Conservation (phyloP, 2,888 invertebrate species). For the Pyralis farinalis region DNA sequence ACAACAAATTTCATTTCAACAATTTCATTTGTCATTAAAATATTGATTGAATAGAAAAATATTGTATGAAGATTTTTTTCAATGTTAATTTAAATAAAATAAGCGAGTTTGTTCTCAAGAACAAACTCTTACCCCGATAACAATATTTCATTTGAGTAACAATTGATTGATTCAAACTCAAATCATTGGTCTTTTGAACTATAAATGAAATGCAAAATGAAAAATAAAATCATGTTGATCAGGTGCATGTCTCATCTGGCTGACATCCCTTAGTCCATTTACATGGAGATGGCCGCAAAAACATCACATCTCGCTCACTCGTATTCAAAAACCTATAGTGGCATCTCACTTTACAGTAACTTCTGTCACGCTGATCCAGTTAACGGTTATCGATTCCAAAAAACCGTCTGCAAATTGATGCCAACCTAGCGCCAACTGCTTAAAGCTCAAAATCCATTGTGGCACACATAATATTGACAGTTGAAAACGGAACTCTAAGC, state of each 20-base stretch:
- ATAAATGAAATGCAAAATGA: slow-evolving; percentile 38
- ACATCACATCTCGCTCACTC: slow-evolving; percentile 42
- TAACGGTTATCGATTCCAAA: slow-evolving; percentile 72
- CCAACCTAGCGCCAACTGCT: slow-evolving; percentile 28
- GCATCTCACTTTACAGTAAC: slow-evolving; percentile 51
- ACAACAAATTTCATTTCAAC: no score
- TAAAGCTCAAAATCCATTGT: slow-evolving; percentile 31
- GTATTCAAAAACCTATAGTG: slow-evolving; percentile 27
- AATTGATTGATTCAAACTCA: no score
- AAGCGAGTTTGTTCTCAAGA: no score
- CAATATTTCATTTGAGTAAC: no score
- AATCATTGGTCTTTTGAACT: background rate
- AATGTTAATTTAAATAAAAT: no score
- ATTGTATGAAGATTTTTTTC: no score
- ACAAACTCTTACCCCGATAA: no score
- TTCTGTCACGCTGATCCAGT: slow-evolving; percentile 67
- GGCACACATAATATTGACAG: slow-evolving; percentile 29
- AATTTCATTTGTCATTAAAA: no score
- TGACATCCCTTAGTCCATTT: slow-evolving; percentile 47
- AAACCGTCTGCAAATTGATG: slow-evolving; percentile 30
- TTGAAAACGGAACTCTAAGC: slow-evolving; percentile 57
- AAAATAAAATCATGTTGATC: slow-evolving; percentile 72
- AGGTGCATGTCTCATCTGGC: slow-evolving; percentile 65
- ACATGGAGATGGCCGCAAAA: slow-evolving; percentile 39
- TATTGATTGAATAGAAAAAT: no score